Base-by-base conservation (phyloP, 2,888 invertebrate species). In the Hipparchia sbordonii region DNA sequence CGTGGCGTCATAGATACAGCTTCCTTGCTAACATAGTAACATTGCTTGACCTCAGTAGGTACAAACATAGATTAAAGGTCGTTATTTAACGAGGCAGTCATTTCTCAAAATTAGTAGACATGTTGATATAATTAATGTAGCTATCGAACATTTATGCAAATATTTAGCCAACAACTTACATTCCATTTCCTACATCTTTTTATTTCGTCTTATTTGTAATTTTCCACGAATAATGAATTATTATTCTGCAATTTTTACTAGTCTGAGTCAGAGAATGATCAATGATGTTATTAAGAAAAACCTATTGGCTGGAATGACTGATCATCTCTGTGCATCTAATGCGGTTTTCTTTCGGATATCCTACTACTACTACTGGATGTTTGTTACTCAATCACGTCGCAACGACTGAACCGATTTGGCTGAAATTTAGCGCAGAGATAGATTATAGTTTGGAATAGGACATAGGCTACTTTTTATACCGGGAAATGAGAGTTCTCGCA, bases 21-120 rank as follows among this genome's bases (percentile, higher is more conserved):
- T 56, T 56, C 56, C 13, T 56, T 56, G 56, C 13, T 13, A 56
- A 56, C 56, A 56, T 13, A 56, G 56, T 13, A 56, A 56, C 56
- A 13, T 56, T 23, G 13, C 23, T 57, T 57, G 57, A 57, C 57
- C 57, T 57, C 8, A 57, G 57, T 13, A 57, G 8, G 13, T n/a
- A 57, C 39, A 39, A 4, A 39, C 39, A 39, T 39, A 39, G 39
- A 61, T 10, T 39, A 61, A 45, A 39, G 60, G 60, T 45, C 12
- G n/a, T 45, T 8, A 45, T 45, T 45, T 45, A 62, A 61, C 4
- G 9, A 48, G 62, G 13, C 46, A 48, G 46, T n/a, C 7, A 8
- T 62, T 62, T 46, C 48, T 13, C 62, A 62, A 8, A 62, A 61
- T 45, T 13, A 62, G 13, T 48, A 52, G 51, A 33, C 39, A 39